A percentile compares a stretch with the other conserved stretches of the same genome.
Evolutionary conservation across 2,113 vertebrate species (phyloP).

Genomic region (Halichoeres trimaculatus): DNA sequence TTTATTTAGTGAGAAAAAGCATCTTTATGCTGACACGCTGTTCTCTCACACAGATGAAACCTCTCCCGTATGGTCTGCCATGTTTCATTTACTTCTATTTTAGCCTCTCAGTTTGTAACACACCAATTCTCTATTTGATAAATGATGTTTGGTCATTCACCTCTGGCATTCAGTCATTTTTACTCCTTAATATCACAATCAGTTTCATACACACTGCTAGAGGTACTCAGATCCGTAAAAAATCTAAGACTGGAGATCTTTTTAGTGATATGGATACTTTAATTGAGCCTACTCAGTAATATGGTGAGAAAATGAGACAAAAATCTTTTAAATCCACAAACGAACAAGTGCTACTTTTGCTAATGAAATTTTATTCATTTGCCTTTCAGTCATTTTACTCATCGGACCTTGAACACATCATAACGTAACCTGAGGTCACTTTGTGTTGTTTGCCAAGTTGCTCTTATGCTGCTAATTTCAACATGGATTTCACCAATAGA

Average conservation of each 20-base stretch:
- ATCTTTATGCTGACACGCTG: conserved; percentile 36
- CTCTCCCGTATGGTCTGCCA: not conserved
- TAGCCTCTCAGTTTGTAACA: not conserved
- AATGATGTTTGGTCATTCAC: not conserved
- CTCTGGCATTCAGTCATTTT: not conserved
- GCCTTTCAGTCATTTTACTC: too few relatives aligned
- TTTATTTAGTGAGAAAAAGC: conserved; percentile 42
- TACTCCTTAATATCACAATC: not conserved
- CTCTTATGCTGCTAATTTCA: too few relatives aligned
- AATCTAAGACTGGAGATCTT: not conserved
- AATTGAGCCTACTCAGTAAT: too few relatives aligned
- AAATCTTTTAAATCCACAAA: too few relatives aligned
- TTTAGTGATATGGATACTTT: too few relatives aligned
- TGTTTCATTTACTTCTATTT: conserved; percentile 15
- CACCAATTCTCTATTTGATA: not conserved
- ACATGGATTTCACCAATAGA: too few relatives aligned
- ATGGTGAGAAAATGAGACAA: too few relatives aligned
- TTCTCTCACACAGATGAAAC: conserved; percentile 20
- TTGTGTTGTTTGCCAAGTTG: too few relatives aligned
- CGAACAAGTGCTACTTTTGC: too few relatives aligned
- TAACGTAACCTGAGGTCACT: too few relatives aligned
- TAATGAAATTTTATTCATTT: too few relatives aligned
- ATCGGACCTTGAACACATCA: too few relatives aligned
- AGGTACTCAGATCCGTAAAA: not conserved
- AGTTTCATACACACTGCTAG: not conserved